These are phyloP conservation scores for Sebastes taczanowskii DNA, from an alignment of 2,797 vertebrate species.

Conservation along the genomic window DNA sequence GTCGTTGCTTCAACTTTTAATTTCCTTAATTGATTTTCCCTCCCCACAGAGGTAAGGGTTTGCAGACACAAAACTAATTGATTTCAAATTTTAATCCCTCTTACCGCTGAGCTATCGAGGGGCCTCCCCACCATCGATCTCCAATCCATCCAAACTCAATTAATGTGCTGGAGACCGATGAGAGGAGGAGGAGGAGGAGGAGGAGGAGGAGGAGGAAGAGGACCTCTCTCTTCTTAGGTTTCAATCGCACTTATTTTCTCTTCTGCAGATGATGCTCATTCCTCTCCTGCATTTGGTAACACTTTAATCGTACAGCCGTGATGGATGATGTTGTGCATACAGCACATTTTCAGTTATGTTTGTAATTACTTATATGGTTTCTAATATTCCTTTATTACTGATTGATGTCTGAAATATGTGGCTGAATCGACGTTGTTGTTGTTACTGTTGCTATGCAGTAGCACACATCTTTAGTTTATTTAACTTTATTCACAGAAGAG, in stretches of 20 bases:
- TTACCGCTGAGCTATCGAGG: constrained; percentile 71
- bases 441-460: not conserved
- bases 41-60: constrained; percentile 71
- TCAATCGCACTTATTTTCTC: constrained; percentile 35
- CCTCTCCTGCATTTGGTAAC: constrained; percentile 27
- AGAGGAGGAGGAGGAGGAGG: constrained; percentile 30
- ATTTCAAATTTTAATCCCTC: constrained; percentile 82
- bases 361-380: constrained; percentile 12
- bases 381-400: not conserved
- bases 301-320: constrained; percentile 17
- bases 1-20: constrained; percentile 78
- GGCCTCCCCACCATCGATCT: constrained; percentile 73
- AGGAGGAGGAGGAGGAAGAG: constrained; percentile 22
- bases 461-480: no score
- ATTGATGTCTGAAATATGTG: not conserved
- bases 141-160: constrained; percentile 82
- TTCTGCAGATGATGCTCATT: constrained; percentile 38
- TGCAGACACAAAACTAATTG: constrained; percentile 79
- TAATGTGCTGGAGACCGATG: constrained; percentile 70
- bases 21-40: constrained; percentile 80
- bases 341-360: constrained; percentile 40
- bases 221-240: constrained; percentile 20
- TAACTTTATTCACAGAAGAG: no score
- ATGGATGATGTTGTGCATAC: constrained; percentile 22
- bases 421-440: not conserved